Conservation (phyloP, 1,140 invertebrate genomes). For the Epicauta chinensis region DNA sequence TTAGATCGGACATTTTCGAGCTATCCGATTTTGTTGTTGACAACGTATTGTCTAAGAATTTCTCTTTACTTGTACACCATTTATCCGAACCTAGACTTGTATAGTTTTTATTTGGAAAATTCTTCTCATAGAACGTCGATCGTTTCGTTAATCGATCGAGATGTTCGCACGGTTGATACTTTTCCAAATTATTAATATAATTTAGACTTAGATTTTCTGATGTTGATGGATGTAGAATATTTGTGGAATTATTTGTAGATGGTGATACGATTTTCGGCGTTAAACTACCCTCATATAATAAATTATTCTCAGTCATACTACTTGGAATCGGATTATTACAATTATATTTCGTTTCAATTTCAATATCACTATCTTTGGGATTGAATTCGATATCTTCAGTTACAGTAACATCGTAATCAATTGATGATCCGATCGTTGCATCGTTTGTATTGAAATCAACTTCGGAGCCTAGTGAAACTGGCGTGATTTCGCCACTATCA, state of each 20-base stretch:
- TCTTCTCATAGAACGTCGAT: conserved; percentile 25
- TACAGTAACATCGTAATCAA: conserved; percentile 50
- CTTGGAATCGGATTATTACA: conserved; percentile 20
- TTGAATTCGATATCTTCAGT: conserved; percentile 32
- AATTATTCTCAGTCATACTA: conserved; percentile 15
- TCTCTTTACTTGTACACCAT: conserved; percentile 36
- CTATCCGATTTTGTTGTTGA: conserved; percentile 12
- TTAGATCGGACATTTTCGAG: background rate
- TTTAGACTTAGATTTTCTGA: conserved; percentile 14
- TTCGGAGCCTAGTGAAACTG: conserved; percentile 52
- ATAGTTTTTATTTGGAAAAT: conserved; percentile 15
- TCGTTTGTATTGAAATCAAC: conserved; percentile 52
- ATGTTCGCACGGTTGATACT: conserved; percentile 16
- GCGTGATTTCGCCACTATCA: conserved; percentile 54
- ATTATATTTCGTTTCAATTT: conserved; percentile 24
- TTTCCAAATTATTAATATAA: conserved; percentile 25
- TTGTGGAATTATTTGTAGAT: conserved; percentile 16
- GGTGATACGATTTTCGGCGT: conserved; percentile 21
- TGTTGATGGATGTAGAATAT: conserved; percentile 18
- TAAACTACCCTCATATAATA: conserved; percentile 8
- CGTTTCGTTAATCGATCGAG: conserved; percentile 23
- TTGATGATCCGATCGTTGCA: conserved; percentile 50
- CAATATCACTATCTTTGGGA: conserved; percentile 19
- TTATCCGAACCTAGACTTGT: conserved; percentile 27
- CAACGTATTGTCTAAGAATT: conserved; percentile 30